Percentiles rank a stretch among this genome's conserved stretches.
Conservation (phyloP, 2,888 invertebrate genomes). For the Dynastes hyllus region DNA sequence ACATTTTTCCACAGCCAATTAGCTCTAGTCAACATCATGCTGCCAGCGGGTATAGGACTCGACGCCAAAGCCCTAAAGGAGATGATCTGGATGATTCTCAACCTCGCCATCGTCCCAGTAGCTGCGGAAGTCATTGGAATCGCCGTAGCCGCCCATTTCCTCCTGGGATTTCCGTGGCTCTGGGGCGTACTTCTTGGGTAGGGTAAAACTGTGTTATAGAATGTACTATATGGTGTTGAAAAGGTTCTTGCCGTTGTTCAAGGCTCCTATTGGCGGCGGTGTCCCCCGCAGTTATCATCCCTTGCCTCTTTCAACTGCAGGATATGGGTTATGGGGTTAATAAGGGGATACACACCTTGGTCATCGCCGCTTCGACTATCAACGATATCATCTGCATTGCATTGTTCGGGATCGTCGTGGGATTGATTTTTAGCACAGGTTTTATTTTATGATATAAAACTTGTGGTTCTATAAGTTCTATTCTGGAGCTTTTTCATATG, state of each 20-base stretch:
- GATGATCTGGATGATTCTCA: conserved; percentile 73
- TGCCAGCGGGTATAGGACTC: conserved; percentile 78
- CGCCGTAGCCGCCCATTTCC: conserved; percentile 72
- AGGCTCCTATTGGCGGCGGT: conserved; percentile 80
- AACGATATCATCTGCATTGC: conserved; percentile 87
- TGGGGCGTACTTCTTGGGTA: conserved; percentile 76
- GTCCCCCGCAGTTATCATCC: conserved; percentile 84
- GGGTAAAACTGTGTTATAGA: conserved; percentile 58
- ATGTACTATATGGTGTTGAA: conserved; percentile 60
- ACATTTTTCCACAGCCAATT: conserved; percentile 71
- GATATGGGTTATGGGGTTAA: conserved; percentile 79
- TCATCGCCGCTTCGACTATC: conserved; percentile 81
- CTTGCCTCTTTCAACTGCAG: conserved; percentile 77
- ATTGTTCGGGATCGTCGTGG: conserved; percentile 79
- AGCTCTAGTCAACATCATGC: conserved; percentile 78
- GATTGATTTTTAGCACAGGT: conserved; percentile 79
- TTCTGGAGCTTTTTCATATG: no score
- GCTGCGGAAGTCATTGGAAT: conserved; percentile 74
- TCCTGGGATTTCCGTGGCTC: conserved; percentile 76
- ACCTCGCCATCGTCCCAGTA: conserved; percentile 77
- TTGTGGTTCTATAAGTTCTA: no score
- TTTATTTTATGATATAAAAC: conserved; percentile 2
- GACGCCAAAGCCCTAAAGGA: conserved; percentile 75
- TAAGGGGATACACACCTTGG: conserved; percentile 83
- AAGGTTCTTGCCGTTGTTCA: conserved; percentile 58